A percentile compares a stretch with the other conserved stretches of the same genome.
Evolutionary conservation across 2,113 vertebrate species (phyloP).

Genomic region (Ia io): DNA sequence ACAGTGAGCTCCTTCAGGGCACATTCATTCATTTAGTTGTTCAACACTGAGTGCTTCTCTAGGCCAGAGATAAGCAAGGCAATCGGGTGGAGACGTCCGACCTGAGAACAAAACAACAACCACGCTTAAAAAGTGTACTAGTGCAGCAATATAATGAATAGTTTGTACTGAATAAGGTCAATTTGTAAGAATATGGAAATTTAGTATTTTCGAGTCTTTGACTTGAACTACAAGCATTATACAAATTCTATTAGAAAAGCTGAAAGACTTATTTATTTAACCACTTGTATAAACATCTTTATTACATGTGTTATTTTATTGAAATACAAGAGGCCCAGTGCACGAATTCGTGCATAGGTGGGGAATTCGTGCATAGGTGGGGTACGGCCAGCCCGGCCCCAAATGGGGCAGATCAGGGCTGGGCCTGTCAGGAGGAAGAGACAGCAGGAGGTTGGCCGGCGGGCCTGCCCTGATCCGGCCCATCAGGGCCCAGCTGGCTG

Average conservation of each 20-base stretch:
- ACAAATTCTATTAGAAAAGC: slow-evolving; percentile 19
- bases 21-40: not conserved
- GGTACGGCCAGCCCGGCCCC: too few species aligned
- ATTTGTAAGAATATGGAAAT: not conserved
- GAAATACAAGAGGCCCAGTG: not conserved
- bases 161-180: not conserved
- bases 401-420: too few species aligned
- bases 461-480: too few species aligned
- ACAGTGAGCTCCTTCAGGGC: not conserved
- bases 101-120: not conserved
- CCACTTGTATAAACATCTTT: not conserved
- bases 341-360: too few species aligned
- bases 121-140: not conserved
- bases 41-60: not conserved
- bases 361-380: too few species aligned
- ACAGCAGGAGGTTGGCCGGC: too few species aligned
- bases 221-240: not conserved
- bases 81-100: not conserved
- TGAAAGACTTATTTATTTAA: not conserved
- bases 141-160: not conserved
- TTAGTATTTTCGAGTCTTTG: not conserved
- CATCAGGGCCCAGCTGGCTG: too few species aligned
- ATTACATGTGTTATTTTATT: not conserved
- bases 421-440: too few species aligned
- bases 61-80: not conserved